Evolutionary conservation across 2,113 vertebrate species (phyloP), one percentile per base, ranked within the genome.

Genomic region (Microcebus tavaratra): DNA sequence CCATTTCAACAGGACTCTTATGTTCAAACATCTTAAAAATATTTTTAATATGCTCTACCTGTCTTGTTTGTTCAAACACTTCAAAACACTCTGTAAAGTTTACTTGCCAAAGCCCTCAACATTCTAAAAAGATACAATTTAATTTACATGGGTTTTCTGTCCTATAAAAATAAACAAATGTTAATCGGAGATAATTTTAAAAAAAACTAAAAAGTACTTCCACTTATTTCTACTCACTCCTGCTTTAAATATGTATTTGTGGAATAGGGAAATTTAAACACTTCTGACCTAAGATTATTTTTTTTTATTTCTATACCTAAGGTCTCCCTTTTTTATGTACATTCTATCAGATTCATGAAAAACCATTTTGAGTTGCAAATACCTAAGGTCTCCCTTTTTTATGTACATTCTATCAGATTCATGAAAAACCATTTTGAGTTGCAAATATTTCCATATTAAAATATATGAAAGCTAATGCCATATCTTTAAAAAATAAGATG

Each of bases 361-460:
- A 97, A 93, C 76, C 29, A 90, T 80, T 94, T 90, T 18, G 20
- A 85, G 70, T 42, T 95, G 36, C 53, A 91, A 96, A 50, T 88
- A 88, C 57, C n/a, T 93, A 88, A 83, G 61, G 9, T 17, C 42
- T 39, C 53, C 13, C 36, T 42, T 67, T 80, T 73, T 79, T 42
- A 39, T 23, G 42, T 61, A 42, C 21, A 93, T 73, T 61, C 76
- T 87, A 90, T 87, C 57, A 86, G 91, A 96, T 36, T 10, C 63
- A 73, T 72, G 13, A 15, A 93, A 95, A 97, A 93, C 76, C 29
- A 90, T 80, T 94, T 90, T 18, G 20, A 85, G 70, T 42, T 95
- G 36, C 53, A 91, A 96, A 50, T 88, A 88, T 59, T 76, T 94
- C 48, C 45, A 91, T 61, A 57, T 85, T 67, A 68, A 80, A 36